Conservation (phyloP, 1,140 invertebrate species). For the Steinernema feltiae region DNA sequence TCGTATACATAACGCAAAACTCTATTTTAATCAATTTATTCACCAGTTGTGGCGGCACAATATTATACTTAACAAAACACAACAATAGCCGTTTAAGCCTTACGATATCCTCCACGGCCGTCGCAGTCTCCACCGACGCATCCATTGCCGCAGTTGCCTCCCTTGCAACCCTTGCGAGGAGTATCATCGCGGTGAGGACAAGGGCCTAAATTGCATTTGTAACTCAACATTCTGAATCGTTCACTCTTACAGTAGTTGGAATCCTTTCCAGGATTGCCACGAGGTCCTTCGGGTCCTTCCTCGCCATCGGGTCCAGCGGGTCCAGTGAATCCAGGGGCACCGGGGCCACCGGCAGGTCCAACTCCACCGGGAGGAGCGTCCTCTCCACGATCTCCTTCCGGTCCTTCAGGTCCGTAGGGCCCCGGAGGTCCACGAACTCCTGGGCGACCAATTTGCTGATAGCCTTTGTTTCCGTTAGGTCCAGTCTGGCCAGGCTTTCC, state of each 20-base stretch:
- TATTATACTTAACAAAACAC: too few species aligned
- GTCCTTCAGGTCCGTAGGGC: conserved; percentile 24
- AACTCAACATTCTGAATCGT: background rate
- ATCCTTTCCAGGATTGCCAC: conserved; percentile 20
- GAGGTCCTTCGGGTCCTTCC: background rate
- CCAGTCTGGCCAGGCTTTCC: conserved; percentile 36
- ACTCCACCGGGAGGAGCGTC: background rate
- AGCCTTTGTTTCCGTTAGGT: conserved; percentile 35
- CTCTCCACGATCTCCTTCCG: background rate
- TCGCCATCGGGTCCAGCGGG: background rate
- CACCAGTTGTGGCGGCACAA: too few species aligned
- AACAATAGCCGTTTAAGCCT: too few species aligned
- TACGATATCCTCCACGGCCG: too few species aligned
- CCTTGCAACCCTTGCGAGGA: conserved; percentile 22
- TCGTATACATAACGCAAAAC: too few species aligned
- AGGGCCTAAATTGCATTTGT: conserved; percentile 19
- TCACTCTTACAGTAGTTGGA: conserved; percentile 32
- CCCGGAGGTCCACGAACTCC: conserved; percentile 37
- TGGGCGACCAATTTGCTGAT: conserved; percentile 37
- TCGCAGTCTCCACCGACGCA: background rate
- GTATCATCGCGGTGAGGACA: conserved; percentile 27
- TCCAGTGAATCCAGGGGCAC: background rate
- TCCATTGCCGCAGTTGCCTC: conserved; percentile 22
- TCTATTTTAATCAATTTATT: too few species aligned
- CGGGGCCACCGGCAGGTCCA: background rate